phyloP scores from a whole-genome alignment of 2,797 vertebrate genomes.

The Chelon auratus region DNA sequence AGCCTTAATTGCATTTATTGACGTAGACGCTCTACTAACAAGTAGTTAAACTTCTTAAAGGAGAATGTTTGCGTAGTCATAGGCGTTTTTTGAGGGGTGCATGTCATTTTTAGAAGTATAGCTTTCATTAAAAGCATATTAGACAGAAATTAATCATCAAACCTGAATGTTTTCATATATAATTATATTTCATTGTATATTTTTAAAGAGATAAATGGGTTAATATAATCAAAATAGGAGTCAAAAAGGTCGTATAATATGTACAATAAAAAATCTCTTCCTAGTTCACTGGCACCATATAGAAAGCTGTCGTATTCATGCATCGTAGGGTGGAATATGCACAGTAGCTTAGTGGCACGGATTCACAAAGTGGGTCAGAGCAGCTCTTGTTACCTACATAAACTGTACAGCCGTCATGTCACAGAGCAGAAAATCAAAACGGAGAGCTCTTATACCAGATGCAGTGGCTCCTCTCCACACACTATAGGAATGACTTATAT shows the following conservation, averaged over 20 bases:
- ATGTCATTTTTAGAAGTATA: too few relatives aligned
- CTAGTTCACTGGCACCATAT: background rate
- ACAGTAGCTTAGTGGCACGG: conserved; percentile 2
- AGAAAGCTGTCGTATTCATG: background rate
- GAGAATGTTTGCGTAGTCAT: too few relatives aligned
- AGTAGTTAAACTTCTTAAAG: too few relatives aligned
- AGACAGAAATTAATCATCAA: too few relatives aligned
- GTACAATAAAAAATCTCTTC: background rate
- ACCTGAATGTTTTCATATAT: too few relatives aligned
- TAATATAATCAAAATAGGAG: background rate
- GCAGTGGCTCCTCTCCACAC: conserved; percentile 6
- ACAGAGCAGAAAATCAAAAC: conserved; percentile 9
- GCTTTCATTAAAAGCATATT: too few relatives aligned
- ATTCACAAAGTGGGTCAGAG: conserved; percentile 36
- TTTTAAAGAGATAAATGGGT: too few relatives aligned
- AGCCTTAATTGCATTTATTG: background rate
- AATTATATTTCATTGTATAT: too few relatives aligned
- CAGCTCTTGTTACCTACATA: conserved; percentile 8
- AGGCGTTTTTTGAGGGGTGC: too few relatives aligned
- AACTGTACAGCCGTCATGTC: background rate
- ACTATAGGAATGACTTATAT: conserved; percentile 7
- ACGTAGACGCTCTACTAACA: too few relatives aligned
- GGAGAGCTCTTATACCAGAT: conserved; percentile 16
- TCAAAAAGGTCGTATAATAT: background rate
- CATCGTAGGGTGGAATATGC: background rate